Base-by-base conservation (phyloP, 2,888 invertebrate species). In the Polylopha cassiicola region DNA sequence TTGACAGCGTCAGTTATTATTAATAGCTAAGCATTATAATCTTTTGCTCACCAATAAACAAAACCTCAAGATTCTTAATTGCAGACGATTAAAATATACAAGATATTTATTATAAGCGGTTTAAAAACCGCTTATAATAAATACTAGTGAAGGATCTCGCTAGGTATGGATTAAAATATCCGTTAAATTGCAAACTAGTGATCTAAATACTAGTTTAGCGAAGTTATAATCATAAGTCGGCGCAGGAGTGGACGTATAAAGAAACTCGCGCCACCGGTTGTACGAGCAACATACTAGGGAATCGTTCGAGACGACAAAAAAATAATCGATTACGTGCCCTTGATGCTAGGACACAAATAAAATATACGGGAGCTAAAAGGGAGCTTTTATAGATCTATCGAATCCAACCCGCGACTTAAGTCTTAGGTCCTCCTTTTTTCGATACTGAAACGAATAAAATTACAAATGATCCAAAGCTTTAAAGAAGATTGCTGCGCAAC, bases 201-300 rank as follows among this genome's bases (percentile, higher is more conserved):
- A 37, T 39, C 30, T 30, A 37, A 33, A 30, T 41, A 41, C 39
- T 23, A 21, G 39, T 42, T 33, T 13, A 24, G 24, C 30, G 11
- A 17, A 22, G 33, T 30, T 37, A 37, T 32, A 28, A 37, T 26
- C 30, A 39, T 32, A 43, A n/a, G n/a, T 44, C 37, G 38, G 13
- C 30, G 22, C 5, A 27, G 30, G 27, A 21, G 29, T 33, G 13
- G 11, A 36, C 45, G 36, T 49, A 50, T 48, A 53, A 44, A 55
- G 49, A 60, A 71, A 69, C 73, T 47, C 37, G 69, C 33, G 48
- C 27, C 50, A 68, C 73, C 62, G 65, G 73, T 72, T 59, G 49
- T 37, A 37, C 44, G 46, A 53, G 55, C 56, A 52, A 57, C 50
- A 56, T 47, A 23, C 21, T 50, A 46, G 50, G 50, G 57, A 58